Base-by-base conservation (phyloP, 2,888 invertebrate genomes). In the Sceliomorpha sp. region DNA sequence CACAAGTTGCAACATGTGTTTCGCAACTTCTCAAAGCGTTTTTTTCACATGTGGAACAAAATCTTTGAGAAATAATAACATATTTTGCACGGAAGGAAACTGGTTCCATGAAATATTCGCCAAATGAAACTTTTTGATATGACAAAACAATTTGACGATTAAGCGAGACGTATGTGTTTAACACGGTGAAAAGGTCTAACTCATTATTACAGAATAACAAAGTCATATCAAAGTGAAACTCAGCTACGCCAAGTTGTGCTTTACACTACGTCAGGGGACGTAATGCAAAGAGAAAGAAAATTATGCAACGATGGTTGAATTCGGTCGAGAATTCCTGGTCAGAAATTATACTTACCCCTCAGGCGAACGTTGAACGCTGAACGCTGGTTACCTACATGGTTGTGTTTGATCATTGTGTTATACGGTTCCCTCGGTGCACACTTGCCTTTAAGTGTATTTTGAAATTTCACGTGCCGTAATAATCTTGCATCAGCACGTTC, bases 341-440 rank as follows among this genome's bases (percentile, higher is more conserved):
- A 70, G 67, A 69, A 70, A 73, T 69, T 72, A 59, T 55, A 66
- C 70, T 74, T 67, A 69, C 36, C 71, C 72, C 68, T 66, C 55
- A 37, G 69, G 72, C 72, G 59, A 56, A 47, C 27, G 45, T 45
- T 55, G 48, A 40, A 32, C 60, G 32, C 27, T 48, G 44, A 56
- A 56, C 64, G 56, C 37, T 31, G 44, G 56, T 62, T 50, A 55
- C 62, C 59, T 39, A 59, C 68, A 60, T 48, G 74, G 73, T 74
- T 74, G 66, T 82, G 79, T 83, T 83, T 80, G 81, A 82, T 82
- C 81, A 81, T 83, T 80, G 80, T 79, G 81, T 83, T 83, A 82
- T 81, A 83, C 79, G 80, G 80, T 78, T 81, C 82, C 81, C 82
- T 69, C 73, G 82, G 75, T 56, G 80, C 79, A 76, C 83, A 77